Conservation (phyloP, 1,140 invertebrate genomes). For the Drosophila subpulchrella region DNA sequence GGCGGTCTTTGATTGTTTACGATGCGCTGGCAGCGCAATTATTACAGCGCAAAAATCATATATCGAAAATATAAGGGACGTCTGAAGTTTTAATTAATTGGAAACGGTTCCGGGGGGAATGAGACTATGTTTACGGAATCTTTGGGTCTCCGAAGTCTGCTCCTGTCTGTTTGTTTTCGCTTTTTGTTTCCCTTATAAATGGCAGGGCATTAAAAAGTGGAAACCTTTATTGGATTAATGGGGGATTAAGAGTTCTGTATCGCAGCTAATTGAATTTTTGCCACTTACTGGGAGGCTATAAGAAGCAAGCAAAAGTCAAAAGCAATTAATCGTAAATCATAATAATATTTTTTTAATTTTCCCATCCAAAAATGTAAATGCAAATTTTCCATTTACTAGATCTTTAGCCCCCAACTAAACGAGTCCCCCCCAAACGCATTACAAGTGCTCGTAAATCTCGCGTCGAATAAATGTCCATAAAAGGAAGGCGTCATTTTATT, state of each 20-base stretch:
- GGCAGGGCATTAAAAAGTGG: slow-evolving; percentile 21
- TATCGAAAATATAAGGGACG: slow-evolving; percentile 1
- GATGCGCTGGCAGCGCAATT: slow-evolving; percentile 53
- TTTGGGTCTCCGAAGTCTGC: slow-evolving; percentile 16
- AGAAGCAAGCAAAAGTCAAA: not conserved
- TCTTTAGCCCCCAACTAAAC: not conserved
- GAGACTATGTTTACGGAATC: slow-evolving; percentile 46
- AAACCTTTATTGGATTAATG: slow-evolving; percentile 46
- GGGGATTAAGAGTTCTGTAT: not conserved
- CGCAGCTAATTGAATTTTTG: slow-evolving; percentile 61
- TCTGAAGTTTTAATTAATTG: slow-evolving; percentile 53
- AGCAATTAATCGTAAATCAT: not conserved
- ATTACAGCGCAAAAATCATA: slow-evolving; percentile 57
- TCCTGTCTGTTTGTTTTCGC: slow-evolving; percentile 23
- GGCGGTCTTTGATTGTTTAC: slow-evolving; percentile 65
- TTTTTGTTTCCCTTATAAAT: slow-evolving; percentile 32
- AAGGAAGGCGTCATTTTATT: slow-evolving; percentile 80
- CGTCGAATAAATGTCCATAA: slow-evolving; percentile 81
- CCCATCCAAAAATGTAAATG: not conserved
- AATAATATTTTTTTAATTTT: not conserved
- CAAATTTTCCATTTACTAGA: slow-evolving; percentile 14
- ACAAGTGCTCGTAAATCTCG: slow-evolving; percentile 62
- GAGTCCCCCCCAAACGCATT: slow-evolving; percentile 11
- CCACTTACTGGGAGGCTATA: not conserved
- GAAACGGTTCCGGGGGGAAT: slow-evolving; percentile 13